A percentile compares a stretch with the other conserved stretches of the same genome.
These are phyloP conservation scores for Steromphala cineraria DNA, from an alignment of 2,888 invertebrate species.

Conservation along the genomic window DNA sequence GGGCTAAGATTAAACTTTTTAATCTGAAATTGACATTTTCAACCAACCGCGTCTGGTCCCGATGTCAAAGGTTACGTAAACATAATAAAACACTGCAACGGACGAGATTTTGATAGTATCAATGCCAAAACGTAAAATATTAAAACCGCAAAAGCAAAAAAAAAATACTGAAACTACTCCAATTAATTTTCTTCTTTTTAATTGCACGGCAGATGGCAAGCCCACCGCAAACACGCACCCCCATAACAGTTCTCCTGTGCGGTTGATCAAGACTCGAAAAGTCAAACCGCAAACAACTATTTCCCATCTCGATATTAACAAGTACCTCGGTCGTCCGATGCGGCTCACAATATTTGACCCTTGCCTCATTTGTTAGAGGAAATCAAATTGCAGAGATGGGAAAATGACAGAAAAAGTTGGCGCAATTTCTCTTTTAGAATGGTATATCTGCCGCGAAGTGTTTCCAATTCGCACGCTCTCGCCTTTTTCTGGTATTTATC, in stretches of 20 bases:
- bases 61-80: too few species aligned
- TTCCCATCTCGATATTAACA: constrained; percentile 15
- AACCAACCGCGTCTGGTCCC: too few species aligned
- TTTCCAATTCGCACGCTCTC: background rate
- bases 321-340: background rate
- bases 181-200: constrained; percentile 4
- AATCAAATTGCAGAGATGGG: constrained; percentile 1
- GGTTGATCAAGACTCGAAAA: background rate
- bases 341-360: background rate
- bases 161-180: constrained; percentile 1
- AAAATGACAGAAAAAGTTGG: constrained; percentile 13
- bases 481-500: constrained; percentile 10
- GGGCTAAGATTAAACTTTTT: too few species aligned
- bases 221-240: background rate
- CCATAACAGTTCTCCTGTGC: background rate
- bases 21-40: too few species aligned
- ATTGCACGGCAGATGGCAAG: constrained; percentile 12
- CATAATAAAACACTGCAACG: background rate
- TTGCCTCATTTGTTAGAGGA: constrained; percentile 13
- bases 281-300: constrained; percentile 21
- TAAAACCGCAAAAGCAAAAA: constrained; percentile 12
- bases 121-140: background rate
- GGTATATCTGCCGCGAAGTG: constrained; percentile 7
- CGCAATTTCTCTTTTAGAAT: constrained; percentile 10
- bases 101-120: constrained; percentile 1